Conservation (phyloP, 2,888 invertebrate genomes). For the Dioctria linearis region DNA sequence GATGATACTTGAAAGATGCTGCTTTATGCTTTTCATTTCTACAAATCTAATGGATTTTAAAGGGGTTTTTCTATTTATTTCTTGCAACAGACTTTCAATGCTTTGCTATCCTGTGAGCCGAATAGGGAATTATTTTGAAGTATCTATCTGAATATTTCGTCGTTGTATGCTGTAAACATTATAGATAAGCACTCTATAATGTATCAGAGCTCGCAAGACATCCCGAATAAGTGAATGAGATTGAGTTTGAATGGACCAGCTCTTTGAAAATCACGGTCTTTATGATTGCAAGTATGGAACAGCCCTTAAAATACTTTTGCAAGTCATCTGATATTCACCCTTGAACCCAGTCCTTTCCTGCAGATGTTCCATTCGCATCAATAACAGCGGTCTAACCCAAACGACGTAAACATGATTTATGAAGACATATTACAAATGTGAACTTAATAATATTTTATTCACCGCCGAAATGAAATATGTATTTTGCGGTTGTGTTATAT, state of each 20-base stretch:
- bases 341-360: slow-evolving; percentile 34
- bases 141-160: background rate
- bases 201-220: background rate
- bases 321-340: slow-evolving; percentile 48
- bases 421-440: slow-evolving; percentile 50
- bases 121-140: background rate
- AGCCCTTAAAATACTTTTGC: slow-evolving; percentile 31
- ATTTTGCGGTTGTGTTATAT: slow-evolving; percentile 39
- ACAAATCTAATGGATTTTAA: too few species aligned
- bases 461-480: slow-evolving; percentile 48
- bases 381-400: slow-evolving; percentile 50
- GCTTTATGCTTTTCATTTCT: too few species aligned
- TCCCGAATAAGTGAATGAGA: slow-evolving; percentile 39
- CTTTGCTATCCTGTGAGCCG: background rate
- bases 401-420: slow-evolving; percentile 52
- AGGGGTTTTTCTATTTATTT: too few species aligned
- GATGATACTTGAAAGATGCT: too few species aligned
- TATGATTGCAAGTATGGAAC: slow-evolving; percentile 29
- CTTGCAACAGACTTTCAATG: too few species aligned
- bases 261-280: slow-evolving; percentile 39
- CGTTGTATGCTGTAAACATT: background rate
- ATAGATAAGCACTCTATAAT: background rate
- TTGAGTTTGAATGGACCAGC: slow-evolving; percentile 32
- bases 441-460: slow-evolving; percentile 53
- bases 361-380: slow-evolving; percentile 51